Conservation (phyloP, 2,113 vertebrate genomes). For the Strix aluco region DNA sequence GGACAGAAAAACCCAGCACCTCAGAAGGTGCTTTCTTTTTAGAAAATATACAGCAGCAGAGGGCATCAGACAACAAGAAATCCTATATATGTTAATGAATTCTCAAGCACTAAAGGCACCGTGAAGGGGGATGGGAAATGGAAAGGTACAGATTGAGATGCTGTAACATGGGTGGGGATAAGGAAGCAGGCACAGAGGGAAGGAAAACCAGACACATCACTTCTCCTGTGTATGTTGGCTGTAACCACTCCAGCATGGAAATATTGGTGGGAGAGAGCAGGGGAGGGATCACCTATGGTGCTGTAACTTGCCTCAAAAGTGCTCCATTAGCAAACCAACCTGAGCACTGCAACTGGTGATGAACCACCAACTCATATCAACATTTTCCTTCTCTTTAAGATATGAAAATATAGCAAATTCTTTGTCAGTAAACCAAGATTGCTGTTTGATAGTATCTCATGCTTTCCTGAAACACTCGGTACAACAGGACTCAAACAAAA, state of each 20-base stretch:
- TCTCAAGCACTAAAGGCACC: rapidly evolving
- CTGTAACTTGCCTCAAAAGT: not conserved
- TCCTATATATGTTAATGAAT: not conserved
- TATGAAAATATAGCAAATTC: not conserved
- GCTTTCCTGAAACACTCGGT: not conserved
- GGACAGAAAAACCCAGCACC: not conserved
- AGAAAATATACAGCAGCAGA: not conserved
- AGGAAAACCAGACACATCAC: not conserved
- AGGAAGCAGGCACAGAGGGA: not conserved
- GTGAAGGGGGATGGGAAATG: not conserved
- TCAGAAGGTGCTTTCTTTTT: not conserved
- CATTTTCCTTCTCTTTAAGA: not conserved
- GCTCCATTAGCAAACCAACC: not conserved
- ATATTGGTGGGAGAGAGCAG: not conserved
- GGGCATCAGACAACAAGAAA: slow-evolving; percentile 11
- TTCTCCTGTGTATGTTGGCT: not conserved
- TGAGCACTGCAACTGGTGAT: not conserved
- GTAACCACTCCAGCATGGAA: not conserved
- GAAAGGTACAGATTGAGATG: not conserved
- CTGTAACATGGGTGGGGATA: not conserved
- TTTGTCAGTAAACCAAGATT: not conserved
- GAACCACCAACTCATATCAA: not conserved
- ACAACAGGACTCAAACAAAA: not conserved
- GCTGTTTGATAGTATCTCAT: not conserved
- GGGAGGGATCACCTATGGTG: rapidly evolving